Evolutionary conservation across 2,113 vertebrate genomes (phyloP).

Genomic region (Motacilla tschutschensis): DNA sequence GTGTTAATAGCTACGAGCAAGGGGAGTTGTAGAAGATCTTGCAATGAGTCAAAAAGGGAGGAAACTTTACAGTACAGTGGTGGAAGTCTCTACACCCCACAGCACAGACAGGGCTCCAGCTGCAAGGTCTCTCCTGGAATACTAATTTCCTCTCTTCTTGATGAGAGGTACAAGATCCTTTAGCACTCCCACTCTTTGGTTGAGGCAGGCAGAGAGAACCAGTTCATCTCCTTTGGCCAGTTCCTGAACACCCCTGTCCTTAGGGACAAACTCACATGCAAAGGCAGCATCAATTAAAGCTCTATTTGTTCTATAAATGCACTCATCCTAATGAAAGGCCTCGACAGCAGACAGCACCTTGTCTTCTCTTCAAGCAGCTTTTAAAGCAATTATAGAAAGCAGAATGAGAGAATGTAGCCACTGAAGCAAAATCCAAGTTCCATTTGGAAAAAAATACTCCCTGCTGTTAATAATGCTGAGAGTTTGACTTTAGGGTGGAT

Average conservation of each 20-base stretch:
- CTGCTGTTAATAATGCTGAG: background rate
- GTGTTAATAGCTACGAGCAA: background rate
- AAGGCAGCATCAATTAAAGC: background rate
- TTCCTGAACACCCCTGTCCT: background rate
- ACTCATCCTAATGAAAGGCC: slow-evolving; percentile 5
- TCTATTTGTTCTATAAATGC: background rate
- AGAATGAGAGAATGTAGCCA: background rate
- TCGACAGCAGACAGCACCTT: background rate
- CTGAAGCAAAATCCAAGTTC: background rate
- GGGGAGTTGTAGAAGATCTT: background rate
- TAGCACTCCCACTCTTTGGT: background rate
- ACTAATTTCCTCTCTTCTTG: background rate
- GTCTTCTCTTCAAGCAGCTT: background rate
- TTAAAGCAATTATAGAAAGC: background rate
- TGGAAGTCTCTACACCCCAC: background rate
- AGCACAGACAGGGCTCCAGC: background rate
- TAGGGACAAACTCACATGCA: background rate
- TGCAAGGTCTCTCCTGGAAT: background rate
- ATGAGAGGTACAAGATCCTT: background rate
- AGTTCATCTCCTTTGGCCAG: background rate
- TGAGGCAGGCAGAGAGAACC: background rate
- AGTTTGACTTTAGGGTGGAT: background rate
- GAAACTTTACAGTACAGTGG: background rate
- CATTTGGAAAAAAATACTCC: background rate
- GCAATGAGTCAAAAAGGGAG: background rate